Conservation (phyloP, 2,113 vertebrate species). For the Rhinolophus ferrumequinum region DNA sequence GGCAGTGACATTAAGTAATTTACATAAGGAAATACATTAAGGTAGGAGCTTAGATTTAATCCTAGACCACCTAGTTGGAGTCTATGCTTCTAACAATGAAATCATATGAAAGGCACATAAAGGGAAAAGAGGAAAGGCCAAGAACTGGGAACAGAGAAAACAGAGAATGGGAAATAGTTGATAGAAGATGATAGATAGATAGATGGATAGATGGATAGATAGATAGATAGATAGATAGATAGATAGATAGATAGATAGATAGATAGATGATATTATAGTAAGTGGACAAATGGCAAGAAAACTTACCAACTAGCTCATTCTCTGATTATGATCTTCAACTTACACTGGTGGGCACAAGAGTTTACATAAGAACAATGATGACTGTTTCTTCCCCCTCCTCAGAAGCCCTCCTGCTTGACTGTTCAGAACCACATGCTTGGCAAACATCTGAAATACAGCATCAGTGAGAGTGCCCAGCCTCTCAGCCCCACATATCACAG, state of each 20-base stretch:
- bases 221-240: neutral
- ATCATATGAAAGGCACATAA: neutral
- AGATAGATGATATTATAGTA: neutral
- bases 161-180: neutral
- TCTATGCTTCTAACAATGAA: neutral
- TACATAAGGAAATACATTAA: neutral
- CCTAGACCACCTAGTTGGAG: neutral
- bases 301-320: neutral
- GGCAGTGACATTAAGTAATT: neutral
- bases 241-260: neutral
- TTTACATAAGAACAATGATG: rapidly evolving
- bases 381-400: neutral
- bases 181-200: neutral
- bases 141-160: neutral
- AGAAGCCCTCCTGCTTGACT: rapidly evolving
- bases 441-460: neutral
- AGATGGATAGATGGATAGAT: neutral
- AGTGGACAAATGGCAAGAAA: neutral
- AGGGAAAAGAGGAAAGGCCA: neutral
- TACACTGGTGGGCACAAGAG: neutral
- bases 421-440: neutral
- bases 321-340: neutral
- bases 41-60: neutral
- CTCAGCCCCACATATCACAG: neutral
- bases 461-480: neutral